Evolutionary conservation across 1,140 invertebrate species (phyloP).

Genomic region (Zaprionus africanus): DNA sequence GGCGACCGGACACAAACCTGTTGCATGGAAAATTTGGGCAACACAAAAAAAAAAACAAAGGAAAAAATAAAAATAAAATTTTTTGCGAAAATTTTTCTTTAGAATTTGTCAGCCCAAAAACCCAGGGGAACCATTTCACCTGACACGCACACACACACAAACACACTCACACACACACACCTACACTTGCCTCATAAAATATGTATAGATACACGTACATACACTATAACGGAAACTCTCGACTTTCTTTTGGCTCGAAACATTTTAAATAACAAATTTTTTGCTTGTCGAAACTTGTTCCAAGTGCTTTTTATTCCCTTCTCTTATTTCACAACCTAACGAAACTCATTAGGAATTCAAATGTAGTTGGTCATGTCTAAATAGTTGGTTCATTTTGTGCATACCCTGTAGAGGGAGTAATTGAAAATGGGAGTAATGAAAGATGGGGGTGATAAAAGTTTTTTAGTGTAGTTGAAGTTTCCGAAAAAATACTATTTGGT

Average conservation of each 20-base stretch:
- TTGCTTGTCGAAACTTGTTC: conserved; percentile 55
- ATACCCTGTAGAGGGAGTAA: not conserved
- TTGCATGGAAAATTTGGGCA: conserved; percentile 20
- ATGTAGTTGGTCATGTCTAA: conserved; percentile 48
- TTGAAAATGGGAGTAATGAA: not conserved
- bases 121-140: conserved; percentile 25
- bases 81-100: conserved; percentile 27
- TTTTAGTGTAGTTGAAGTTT: not conserved
- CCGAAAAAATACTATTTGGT: not conserved
- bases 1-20: conserved; percentile 25
- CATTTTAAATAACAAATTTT: conserved; percentile 71
- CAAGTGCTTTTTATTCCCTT: conserved; percentile 10
- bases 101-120: conserved; percentile 19
- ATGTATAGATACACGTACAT: conserved; percentile 8
- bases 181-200: not conserved
- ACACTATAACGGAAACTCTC: not conserved
- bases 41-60: not conserved
- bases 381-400: not conserved
- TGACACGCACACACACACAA: not conserved
- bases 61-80: not conserved
- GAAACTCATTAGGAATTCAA: conserved; percentile 70
- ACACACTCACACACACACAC: not conserved
- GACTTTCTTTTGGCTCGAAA: conserved; percentile 7
- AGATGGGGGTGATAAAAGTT: not conserved
- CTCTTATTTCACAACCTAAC: conserved; percentile 23